Evolutionary conservation across 2,888 invertebrate genomes (phyloP), one percentile per base, ranked within the genome.

Genomic region (Cryptocephalus moraei): DNA sequence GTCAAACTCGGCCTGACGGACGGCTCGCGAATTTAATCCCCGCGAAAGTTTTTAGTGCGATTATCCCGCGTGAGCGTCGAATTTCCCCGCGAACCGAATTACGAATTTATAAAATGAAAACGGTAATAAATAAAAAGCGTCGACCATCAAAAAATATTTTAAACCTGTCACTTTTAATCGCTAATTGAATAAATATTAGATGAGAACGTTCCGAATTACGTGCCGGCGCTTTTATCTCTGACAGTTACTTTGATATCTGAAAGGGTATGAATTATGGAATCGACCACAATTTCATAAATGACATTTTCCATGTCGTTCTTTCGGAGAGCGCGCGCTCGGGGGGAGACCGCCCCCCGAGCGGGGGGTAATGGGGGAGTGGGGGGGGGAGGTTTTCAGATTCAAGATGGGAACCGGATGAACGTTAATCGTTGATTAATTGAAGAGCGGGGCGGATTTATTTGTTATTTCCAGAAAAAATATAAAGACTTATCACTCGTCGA

Each of bases 271-370:
- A 60, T 60, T 56, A 60, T 60, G 54, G 48, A 58, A 53, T 54
- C 52, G 54, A 56, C 60, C 60, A 52, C 58, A 58, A 58, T 60
- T 60, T 57, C 60, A 58, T 58, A 60, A 60, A 60, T 60, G 60
- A 60, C 60, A 58, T 58, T 57, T 56, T 54, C 56, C 58, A 53
- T 55, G 58, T 56, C 53, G 55, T 47, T 53, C 22, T 22, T 22
- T 22, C 22, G 22, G 22, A 22, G 22, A 22, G 22, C 22, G 36
- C 12, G 36, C 12, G 36, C 12, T 36, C 36, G n/a, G 36, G n/a
- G 36, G 9, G 11, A 12, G 2, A 6, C 36, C 36, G n/a, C 12
- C 36, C 36, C 11, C 12, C 36, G 12, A n/a, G n/a, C n/a, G 34
- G 34, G 9, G 34, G n/a, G n/a, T n/a, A n/a, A n/a, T 6, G 22